A percentile compares a stretch with the other conserved stretches of the same genome.
Evolutionary conservation across 2,797 vertebrate species (phyloP).

Genomic region (Denticeps clupeoides): DNA sequence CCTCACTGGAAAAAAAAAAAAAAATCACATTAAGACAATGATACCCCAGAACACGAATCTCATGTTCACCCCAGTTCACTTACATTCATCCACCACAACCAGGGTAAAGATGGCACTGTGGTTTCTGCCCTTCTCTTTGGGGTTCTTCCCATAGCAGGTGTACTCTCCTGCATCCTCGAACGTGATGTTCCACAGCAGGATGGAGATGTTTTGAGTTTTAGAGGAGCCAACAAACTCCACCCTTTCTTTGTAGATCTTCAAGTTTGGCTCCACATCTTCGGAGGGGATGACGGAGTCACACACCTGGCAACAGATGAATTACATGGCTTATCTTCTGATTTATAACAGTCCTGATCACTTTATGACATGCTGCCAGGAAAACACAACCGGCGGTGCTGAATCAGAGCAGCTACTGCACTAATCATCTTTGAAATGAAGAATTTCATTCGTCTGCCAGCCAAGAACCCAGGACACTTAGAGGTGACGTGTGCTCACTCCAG

Average conservation of each 20-base stretch:
- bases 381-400: too few species aligned
- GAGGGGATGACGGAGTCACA: slow-evolving; percentile 61
- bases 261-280: slow-evolving; percentile 48
- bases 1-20: slow-evolving; percentile 58
- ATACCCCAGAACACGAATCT: neutral
- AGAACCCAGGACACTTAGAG: too few species aligned
- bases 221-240: slow-evolving; percentile 69
- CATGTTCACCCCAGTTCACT: slow-evolving; percentile 32
- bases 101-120: slow-evolving; percentile 74
- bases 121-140: slow-evolving; percentile 68
- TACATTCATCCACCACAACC: slow-evolving; percentile 77
- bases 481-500: too few species aligned
- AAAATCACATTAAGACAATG: neutral
- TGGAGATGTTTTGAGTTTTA: slow-evolving; percentile 72
- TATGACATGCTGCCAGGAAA: too few species aligned
- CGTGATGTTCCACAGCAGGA: slow-evolving; percentile 72
- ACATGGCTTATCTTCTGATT: neutral
- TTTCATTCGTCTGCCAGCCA: too few species aligned
- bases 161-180: slow-evolving; percentile 81
- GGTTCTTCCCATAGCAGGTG: slow-evolving; percentile 81
- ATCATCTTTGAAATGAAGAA: too few species aligned
- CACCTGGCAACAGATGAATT: slow-evolving; percentile 52
- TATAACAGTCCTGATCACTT: too few species aligned
- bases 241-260: slow-evolving; percentile 43
- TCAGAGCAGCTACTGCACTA: too few species aligned